Evolutionary conservation across 1,140 invertebrate genomes (phyloP).

Genomic region (Wasmannia auropunctata): DNA sequence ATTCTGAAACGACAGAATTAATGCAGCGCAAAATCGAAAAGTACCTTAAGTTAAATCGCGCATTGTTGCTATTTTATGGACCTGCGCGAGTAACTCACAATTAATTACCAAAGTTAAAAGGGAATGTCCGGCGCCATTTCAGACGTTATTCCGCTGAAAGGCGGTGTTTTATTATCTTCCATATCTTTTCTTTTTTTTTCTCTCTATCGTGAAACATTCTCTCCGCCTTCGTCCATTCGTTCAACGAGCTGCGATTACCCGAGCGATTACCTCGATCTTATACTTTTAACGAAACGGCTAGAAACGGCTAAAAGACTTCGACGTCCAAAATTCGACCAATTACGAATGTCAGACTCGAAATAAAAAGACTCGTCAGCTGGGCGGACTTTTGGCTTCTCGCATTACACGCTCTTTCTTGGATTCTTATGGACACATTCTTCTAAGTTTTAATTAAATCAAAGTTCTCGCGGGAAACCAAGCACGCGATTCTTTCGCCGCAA

Average conservation of each 20-base stretch:
- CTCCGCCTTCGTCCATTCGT: conserved; percentile 6
- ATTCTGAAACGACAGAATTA: conserved; percentile 22
- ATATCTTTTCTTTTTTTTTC: neutral
- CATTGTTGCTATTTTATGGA: conserved; percentile 26
- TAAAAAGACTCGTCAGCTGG: conserved; percentile 9
- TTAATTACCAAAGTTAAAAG: conserved; percentile 53
- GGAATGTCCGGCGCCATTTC: conserved; percentile 7
- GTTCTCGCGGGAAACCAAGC: conserved; percentile 23
- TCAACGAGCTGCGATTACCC: neutral
- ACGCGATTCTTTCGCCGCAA: conserved; percentile 24
- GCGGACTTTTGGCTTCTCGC: neutral
- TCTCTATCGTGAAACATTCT: neutral
- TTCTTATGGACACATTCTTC: conserved; percentile 1
- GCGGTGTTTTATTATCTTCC: neutral
- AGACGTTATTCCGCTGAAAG: neutral
- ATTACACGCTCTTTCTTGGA: neutral
- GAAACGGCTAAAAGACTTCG: conserved; percentile 9
- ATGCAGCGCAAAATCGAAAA: conserved; percentile 30
- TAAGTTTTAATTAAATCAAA: conserved; percentile 53
- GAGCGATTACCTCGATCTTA: conserved; percentile 29
- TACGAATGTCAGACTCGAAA: neutral
- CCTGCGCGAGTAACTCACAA: conserved; percentile 21
- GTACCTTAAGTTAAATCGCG: conserved; percentile 19
- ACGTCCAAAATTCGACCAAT: neutral
- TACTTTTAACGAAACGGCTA: conserved; percentile 3